These are phyloP conservation scores for Scaeva pyrastri DNA, from an alignment of 2,888 invertebrate genomes.

Conservation along the genomic window DNA sequence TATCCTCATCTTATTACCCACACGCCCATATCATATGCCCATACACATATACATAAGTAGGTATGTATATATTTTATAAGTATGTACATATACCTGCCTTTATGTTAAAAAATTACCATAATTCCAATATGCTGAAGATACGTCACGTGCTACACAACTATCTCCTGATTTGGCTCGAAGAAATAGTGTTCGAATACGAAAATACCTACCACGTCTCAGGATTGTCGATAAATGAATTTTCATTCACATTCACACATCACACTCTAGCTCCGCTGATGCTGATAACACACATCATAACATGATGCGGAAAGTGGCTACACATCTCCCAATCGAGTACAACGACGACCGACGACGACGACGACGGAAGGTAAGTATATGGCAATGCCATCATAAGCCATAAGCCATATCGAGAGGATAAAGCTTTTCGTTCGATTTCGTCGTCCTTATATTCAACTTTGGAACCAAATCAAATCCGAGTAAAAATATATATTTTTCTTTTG, in stretches of 20 bases:
- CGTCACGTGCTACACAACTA: slow-evolving; percentile 68
- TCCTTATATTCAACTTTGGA: slow-evolving; percentile 53
- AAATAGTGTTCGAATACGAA: slow-evolving; percentile 50
- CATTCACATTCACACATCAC: slow-evolving; percentile 54
- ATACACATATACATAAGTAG: background rate
- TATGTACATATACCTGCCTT: background rate
- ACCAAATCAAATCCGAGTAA: slow-evolving; percentile 74
- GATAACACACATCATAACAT: slow-evolving; percentile 32
- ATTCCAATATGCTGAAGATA: slow-evolving; percentile 56
- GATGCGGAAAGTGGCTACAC: too few relatives aligned
- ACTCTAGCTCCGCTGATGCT: slow-evolving; percentile 27
- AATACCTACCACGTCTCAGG: slow-evolving; percentile 4
- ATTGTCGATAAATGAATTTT: slow-evolving; percentile 62
- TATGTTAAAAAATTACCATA: slow-evolving; percentile 54
- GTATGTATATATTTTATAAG: too few relatives aligned
- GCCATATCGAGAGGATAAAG: background rate
- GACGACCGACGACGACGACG: too few relatives aligned
- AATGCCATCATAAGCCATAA: background rate
- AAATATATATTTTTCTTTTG: slow-evolving; percentile 64
- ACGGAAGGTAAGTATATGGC: background rate
- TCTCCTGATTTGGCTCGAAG: slow-evolving; percentile 69
- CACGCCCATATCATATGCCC: background rate
- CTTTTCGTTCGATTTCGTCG: background rate
- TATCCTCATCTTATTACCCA: slow-evolving; percentile 23
- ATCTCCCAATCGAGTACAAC: too few relatives aligned